These are phyloP conservation scores for Smittia sp. DNA, from an alignment of 2,888 invertebrate genomes.

Conservation along the genomic window DNA sequence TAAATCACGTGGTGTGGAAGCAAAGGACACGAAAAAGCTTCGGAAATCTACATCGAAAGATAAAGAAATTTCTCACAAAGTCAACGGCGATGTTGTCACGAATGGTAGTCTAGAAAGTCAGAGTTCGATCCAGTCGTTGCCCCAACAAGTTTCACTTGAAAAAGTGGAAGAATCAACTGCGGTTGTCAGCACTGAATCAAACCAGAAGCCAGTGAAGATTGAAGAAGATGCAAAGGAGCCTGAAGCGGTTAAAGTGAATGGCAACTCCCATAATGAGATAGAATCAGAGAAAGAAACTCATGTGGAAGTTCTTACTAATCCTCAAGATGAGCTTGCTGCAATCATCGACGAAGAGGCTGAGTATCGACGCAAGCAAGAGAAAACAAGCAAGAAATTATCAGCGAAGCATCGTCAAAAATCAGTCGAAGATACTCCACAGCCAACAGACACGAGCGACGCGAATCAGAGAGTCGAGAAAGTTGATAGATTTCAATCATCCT, in stretches of 20 bases:
- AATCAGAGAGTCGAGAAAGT: neutral
- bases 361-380: constrained; percentile 35
- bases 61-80: constrained; percentile 37
- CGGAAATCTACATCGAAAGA: constrained; percentile 38
- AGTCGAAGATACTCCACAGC: constrained; percentile 15
- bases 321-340: constrained; percentile 42
- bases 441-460: neutral
- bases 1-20: constrained; percentile 13
- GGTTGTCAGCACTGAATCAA: constrained; percentile 37
- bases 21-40: constrained; percentile 27
- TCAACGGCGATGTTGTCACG: constrained; percentile 36
- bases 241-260: constrained; percentile 42
- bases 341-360: constrained; percentile 43
- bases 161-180: constrained; percentile 39
- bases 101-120: constrained; percentile 35
- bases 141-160: constrained; percentile 4
- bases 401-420: constrained; percentile 40
- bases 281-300: neutral
- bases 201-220: constrained; percentile 19
- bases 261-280: neutral
- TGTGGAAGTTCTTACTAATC: neutral
- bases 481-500: constrained; percentile 33
- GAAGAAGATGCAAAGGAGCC: constrained; percentile 37
- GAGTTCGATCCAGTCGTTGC: neutral
- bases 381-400: neutral